Percentiles rank a stretch among this genome's conserved stretches.
Conservation (phyloP, 2,113 vertebrate species). For the Riparia riparia region DNA sequence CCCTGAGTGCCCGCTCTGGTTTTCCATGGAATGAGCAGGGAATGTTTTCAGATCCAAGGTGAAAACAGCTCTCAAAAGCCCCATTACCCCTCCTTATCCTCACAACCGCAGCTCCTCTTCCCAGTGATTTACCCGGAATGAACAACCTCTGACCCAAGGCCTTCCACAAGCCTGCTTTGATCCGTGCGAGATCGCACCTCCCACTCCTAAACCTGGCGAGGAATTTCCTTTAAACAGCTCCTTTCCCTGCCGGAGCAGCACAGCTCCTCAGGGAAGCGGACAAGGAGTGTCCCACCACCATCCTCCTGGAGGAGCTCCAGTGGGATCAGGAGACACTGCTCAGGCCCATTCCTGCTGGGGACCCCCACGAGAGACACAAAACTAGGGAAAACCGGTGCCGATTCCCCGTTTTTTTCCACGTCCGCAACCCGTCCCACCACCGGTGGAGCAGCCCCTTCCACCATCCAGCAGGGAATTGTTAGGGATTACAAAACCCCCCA, state of each 20-base stretch:
- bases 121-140: background rate
- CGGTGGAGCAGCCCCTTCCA: background rate
- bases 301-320: rapidly evolving
- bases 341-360: background rate
- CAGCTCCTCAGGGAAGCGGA: background rate
- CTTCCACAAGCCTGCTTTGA: background rate
- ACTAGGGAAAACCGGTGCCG: background rate
- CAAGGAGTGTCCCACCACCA: background rate
- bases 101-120: background rate
- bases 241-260: background rate
- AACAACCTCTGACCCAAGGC: background rate
- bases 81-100: background rate
- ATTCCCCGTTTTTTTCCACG: background rate
- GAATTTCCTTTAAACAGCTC: background rate
- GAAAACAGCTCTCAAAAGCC: background rate
- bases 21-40: background rate
- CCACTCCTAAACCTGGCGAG: rapidly evolving
- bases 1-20: background rate
- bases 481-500: background rate
- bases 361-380: background rate
- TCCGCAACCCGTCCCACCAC: background rate
- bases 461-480: background rate
- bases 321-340: background rate
- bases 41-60: background rate
- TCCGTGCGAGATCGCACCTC: background rate